Base-by-base conservation (phyloP, 2,888 invertebrate genomes). In the Tanaodytes sp. region DNA sequence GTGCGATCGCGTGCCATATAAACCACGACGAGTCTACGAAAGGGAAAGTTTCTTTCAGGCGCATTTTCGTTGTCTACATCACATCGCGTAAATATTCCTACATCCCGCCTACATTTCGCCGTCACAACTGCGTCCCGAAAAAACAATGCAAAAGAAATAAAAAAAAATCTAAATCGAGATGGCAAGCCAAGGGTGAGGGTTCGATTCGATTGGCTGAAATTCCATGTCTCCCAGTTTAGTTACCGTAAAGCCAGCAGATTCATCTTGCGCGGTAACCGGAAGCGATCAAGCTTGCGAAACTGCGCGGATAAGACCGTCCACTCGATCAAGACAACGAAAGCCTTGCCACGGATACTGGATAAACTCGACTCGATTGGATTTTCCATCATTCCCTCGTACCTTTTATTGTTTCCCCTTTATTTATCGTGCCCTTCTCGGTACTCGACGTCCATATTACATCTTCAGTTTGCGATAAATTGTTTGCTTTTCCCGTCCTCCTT, bases 311-410 rank as follows among this genome's bases (percentile, higher is more conserved):
- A 73, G 70, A 42, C 55, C 64, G 61, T 61, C 66, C 55, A 62
- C 71, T 73, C 64, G 71, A 73, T 71, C 73, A 66, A 73, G 66
- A 64, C 73, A 71, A 69, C 66, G 61, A 70, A 71, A 70, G 63
- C 65, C 64, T 51, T 37, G 40, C 62, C 59, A 62, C 58, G 65
- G 73, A 68, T 72, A 66, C 66, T 71, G 73, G 73, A 76, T 76
- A 75, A 75, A 75, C 72, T 65, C 31, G 71, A 61, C 73, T 73
- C 73, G 75, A 76, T 76, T 75, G 75, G 73, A 75, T 74, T 75
- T 75, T 72, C 72, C 73, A 71, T 68, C 73, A 67, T 74, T 73
- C 65, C 52, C 55, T 58, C 66, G 51, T 58, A 51, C 49, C 40
- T 52, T 67, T 72, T 51, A 57, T 62, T 58, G 42, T 59, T 62